Percentiles rank a stretch among this genome's conserved stretches.
Evolutionary conservation across 2,797 vertebrate species (phyloP).

Genomic region (Semotilus atromaculatus): DNA sequence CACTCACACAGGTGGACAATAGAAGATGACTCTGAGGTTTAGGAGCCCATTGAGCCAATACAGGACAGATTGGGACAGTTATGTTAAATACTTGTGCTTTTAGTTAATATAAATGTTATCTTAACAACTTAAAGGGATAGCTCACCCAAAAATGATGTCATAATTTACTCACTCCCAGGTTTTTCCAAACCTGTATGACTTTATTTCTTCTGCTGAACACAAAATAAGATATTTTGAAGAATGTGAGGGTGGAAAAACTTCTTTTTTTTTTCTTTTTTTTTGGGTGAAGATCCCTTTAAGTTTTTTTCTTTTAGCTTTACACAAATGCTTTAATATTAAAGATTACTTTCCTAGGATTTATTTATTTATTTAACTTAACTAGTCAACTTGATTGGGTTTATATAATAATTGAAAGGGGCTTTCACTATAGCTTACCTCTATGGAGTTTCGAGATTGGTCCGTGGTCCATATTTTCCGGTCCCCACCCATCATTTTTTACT

Average conservation of each 20-base stretch:
- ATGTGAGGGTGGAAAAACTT: no score
- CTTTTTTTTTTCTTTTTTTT: no score
- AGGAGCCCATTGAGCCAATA: background rate
- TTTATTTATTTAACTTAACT: background rate
- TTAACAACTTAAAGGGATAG: background rate
- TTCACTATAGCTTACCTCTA: conserved; percentile 17
- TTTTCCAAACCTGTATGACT: no score
- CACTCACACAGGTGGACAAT: conserved; percentile 10
- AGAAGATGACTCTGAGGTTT: background rate
- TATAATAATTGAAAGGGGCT: background rate
- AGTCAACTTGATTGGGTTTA: background rate
- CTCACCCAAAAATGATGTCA: no score
- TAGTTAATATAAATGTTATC: background rate
- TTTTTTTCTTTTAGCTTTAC: background rate
- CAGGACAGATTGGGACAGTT: background rate
- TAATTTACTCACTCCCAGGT: no score
- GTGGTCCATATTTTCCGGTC: conserved; percentile 35
- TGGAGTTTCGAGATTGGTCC: conserved; percentile 25
- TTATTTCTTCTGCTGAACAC: no score
- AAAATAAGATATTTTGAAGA: no score
- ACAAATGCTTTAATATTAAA: background rate
- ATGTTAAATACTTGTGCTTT: background rate
- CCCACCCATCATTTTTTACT: background rate
- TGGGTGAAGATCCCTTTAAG: no score
- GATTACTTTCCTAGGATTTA: background rate